Percentiles rank a stretch among this genome's conserved stretches.
phyloP scores from a whole-genome alignment of 2,113 vertebrate species.

The Zingel zingel region DNA sequence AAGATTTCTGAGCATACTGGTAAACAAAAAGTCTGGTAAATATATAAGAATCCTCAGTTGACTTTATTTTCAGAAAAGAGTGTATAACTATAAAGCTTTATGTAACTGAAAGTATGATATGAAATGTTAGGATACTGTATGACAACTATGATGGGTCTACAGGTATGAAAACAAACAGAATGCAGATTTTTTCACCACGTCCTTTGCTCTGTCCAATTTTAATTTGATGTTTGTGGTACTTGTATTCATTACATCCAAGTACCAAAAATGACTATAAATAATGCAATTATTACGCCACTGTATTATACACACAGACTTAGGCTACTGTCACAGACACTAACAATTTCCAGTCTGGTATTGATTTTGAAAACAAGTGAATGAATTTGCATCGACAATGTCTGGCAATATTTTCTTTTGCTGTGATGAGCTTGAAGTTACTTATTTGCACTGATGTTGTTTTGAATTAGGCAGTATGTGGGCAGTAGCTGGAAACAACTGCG shows the following conservation, averaged over 20 bases:
- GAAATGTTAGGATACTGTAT: neutral
- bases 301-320: constrained; percentile 4
- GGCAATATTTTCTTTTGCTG: neutral
- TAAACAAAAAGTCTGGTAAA: constrained; percentile 1
- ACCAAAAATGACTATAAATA: neutral
- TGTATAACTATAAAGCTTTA: neutral
- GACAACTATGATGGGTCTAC: neutral
- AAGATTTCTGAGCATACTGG: neutral
- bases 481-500: neutral
- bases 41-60: neutral
- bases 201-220: neutral
- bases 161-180: neutral
- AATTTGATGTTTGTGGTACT: neutral
- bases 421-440: constrained; percentile 13
- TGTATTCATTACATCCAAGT: neutral
- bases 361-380: constrained; percentile 35
- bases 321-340: constrained; percentile 18
- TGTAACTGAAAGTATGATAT: neutral
- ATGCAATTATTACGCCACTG: neutral
- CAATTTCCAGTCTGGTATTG: constrained; percentile 32
- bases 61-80: neutral
- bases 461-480: constrained; percentile 2
- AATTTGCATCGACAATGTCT: constrained; percentile 38
- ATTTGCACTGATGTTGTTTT: constrained; percentile 15
- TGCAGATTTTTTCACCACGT: constrained; percentile 2